A percentile compares a stretch with the other conserved stretches of the same genome.
Conservation (phyloP, 2,113 vertebrate genomes). For the Pedionomus torquatus region DNA sequence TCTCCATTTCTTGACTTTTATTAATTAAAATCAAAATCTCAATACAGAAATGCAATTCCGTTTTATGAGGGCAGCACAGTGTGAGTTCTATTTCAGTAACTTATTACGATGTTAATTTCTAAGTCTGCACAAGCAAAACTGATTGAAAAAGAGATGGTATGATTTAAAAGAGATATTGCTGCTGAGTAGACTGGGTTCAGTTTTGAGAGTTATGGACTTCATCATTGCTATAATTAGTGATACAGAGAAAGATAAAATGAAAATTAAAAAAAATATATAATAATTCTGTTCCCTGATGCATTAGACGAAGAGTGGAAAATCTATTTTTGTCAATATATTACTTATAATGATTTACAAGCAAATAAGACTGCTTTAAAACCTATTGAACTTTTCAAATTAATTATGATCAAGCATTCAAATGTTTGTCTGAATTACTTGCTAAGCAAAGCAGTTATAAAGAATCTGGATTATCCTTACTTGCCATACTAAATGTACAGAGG, state of each 20-base stretch:
- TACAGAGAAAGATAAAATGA: conserved; percentile 2
- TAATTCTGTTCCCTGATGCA: background rate
- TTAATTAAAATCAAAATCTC: background rate
- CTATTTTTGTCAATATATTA: background rate
- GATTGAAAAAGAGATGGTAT: background rate
- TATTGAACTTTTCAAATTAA: background rate
- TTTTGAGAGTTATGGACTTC: background rate
- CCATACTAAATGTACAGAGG: background rate
- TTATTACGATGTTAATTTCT: background rate
- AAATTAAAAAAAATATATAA: conserved; percentile 13
- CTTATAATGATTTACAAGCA: background rate
- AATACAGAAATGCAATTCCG: background rate
- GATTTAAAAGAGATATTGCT: background rate
- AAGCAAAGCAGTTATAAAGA: conserved; percentile 30
- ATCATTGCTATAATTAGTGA: background rate
- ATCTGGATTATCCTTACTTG: background rate
- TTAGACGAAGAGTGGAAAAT: conserved; percentile 23
- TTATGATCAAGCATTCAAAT: conserved; percentile 15
- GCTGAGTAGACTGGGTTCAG: background rate
- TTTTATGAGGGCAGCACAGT: background rate
- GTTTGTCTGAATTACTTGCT: background rate
- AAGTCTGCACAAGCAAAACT: background rate
- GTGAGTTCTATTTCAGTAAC: background rate
- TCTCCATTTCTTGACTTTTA: background rate
- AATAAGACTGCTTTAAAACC: background rate